Base-by-base conservation (phyloP, 1,140 invertebrate genomes). In the Monomorium pharaonis region DNA sequence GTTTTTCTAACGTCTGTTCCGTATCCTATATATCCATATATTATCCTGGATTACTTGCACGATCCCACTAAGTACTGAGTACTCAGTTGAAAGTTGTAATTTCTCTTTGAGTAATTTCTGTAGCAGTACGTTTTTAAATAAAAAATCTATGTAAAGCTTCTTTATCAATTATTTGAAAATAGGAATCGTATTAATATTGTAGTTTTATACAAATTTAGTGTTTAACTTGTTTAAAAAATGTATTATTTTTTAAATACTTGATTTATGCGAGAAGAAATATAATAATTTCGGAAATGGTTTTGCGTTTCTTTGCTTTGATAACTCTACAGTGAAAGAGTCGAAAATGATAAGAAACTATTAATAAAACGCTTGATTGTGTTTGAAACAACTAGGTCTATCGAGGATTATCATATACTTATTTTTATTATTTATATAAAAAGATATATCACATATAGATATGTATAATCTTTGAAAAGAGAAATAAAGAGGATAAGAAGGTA, bases 101-200 rank as follows among this genome's bases (percentile, higher is more conserved):
- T 74, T 83, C 2, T 58, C n/a, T 51, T n/a, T 27, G 16, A 2
- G 3, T 7, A 58, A 42, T 37, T 74, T 83, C 2, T 58, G 37
- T 49, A n/a, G 14, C 44, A 76, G 14, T n/a, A 42, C 72, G 27
- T 72, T 78, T 81, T 42, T 72, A 51, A 33, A 24, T 75, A 54
- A 18, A 51, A 14, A 65, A 65, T 24, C 10, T 10, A 18, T 5
- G 1, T 2, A 81, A 54, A 27, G 24, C 30, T 3, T 72, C 9
- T 18, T 7, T 33, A 69, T 9, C 14, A 27, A 14, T 24, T 0
- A n/a, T 70, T 54, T n/a, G 2, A 56, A 72, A 81, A 42, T 24
- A 9, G 5, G 0, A 58, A 42, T 37, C 6, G 6, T 54, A 76
- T 63, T 16, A 58, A 37, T 44, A 47, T 70, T 6, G 7, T 62